Base-by-base conservation (phyloP, 2,113 vertebrate genomes). In the Acanthochromis polyacanthus region DNA sequence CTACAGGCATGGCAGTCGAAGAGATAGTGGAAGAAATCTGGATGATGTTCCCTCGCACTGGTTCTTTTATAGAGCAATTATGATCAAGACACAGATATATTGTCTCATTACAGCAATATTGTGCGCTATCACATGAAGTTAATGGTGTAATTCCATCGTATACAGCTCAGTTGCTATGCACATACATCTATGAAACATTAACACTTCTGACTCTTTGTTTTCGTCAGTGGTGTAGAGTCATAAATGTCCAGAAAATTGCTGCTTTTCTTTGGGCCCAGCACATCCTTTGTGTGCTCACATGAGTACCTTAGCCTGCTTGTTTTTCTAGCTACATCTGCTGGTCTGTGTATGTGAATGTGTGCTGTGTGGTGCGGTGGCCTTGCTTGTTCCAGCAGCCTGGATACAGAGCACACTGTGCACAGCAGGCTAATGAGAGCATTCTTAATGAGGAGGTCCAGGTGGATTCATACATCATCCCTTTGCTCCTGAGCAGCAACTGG, bases 391-490 rank as follows among this genome's bases (percentile, higher is more conserved):
- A 80, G 88, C 84, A 74, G 72, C 71, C 75, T 1, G 55, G 74
- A 64, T 89, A 80, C 85, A 82, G 58, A 86, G 70, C 75, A 62
- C 15, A 48, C 78, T 73, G 81, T 14, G 55, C 83, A 70, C 78
- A 79, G 82, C 83, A 48, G 86, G 84, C 82, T 91, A 91, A 89
- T 89, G 84, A 90, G 84, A 81, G 75, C 81, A 53, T 86, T 72
- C 81, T 89, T 92, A 91, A 93, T 93, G 82, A 92, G 86, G 61
- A 79, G 51, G 69, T 83, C 76, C 71, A 83, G 82, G 80, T 86
- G 79, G 66, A 88, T 86, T 83, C 89, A 85, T 90, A 71, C 23
- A 88, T 93, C 88, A 92, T 86, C 85, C 82, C 79, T n/a, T 51
- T 62, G 73, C 80, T 83, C 75, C 77, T 25, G 72, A 86, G 83